Percentiles rank a stretch among this genome's conserved stretches.
Evolutionary conservation across 1,140 invertebrate species (phyloP).

Genomic region (Zaprionus tsacasi): DNA sequence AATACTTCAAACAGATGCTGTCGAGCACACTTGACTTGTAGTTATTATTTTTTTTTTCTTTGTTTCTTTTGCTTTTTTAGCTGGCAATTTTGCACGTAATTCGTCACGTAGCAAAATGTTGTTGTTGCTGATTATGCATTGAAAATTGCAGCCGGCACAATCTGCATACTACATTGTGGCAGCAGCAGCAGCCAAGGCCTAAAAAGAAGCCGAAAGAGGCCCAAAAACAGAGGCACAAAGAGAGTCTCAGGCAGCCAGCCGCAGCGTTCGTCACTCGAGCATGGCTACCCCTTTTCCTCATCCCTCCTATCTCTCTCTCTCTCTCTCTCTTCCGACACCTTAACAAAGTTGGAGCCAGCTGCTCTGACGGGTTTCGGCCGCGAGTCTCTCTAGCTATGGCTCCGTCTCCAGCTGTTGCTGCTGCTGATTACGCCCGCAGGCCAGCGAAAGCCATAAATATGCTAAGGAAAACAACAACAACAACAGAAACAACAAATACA

Average conservation of each 20-base stretch:
- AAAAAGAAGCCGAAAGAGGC: background rate
- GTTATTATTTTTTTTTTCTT: conserved; percentile 33
- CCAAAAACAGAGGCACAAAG: background rate
- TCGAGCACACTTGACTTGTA: conserved; percentile 33
- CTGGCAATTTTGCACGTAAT: conserved; percentile 76
- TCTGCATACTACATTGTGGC: conserved; percentile 58
- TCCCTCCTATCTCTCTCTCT: background rate
- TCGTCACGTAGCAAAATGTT: conserved; percentile 71
- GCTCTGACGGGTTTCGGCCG: conserved; percentile 1
- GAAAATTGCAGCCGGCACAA: conserved; percentile 68
- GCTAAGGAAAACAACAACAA: conserved; percentile 33
- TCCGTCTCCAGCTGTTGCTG: conserved; percentile 22
- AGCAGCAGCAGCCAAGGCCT: background rate
- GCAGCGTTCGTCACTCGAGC: conserved; percentile 40
- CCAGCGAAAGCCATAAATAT: conserved; percentile 53
- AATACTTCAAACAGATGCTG: conserved; percentile 36
- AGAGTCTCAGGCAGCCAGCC: conserved; percentile 10
- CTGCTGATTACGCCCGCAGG: conserved; percentile 44
- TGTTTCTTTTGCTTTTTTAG: conserved; percentile 29
- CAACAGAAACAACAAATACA: no score
- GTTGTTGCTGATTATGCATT: conserved; percentile 78
- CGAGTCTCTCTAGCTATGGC: background rate
- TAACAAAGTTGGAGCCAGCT: conserved; percentile 18
- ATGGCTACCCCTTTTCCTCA: conserved; percentile 21
- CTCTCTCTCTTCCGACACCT: background rate